Base-by-base conservation (phyloP, 2,888 invertebrate genomes). In the Limnephilus auricula region DNA sequence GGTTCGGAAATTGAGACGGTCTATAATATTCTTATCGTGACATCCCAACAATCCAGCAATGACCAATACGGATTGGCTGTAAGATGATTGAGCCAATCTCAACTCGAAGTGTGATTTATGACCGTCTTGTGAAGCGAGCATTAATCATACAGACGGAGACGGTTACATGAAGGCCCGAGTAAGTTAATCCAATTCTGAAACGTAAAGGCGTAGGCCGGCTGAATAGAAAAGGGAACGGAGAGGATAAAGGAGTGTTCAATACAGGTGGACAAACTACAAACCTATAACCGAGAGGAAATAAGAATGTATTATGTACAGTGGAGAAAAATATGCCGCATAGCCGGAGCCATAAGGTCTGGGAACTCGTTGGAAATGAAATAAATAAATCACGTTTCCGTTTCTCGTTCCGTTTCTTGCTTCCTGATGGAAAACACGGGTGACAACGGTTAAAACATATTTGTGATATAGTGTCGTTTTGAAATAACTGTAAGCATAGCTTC, bases 61-160 rank as follows among this genome's bases (percentile, higher is more conserved):
- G n/a, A n/a, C n/a, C n/a, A n/a, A 40, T 32, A 13, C 34, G 45
- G n/a, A 40, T 37, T 45, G 85, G 40, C 37, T 85, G 85, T n/a
- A 30, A 85, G 85, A 40, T 12, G 85, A n/a, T n/a, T 30, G 85
- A 85, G 85, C 25, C 40, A 85, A 85, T 85, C 85, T 85, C 85
- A 37, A 85, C 15, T 30, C 85, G 85, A 85, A 45, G n/a, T 40
- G 85, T 85, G 85, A 85, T 85, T 85, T 85, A 85, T 85, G 85
- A 45, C 37, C 9, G 40, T 85, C 40, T 45, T 30, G 40, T 85
- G 85, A n/a, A 84, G 45, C 6, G 85, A 85, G 85, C 85, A 85
- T 85, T 40, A 37, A 85, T 85, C 85, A 85, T 31, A 30, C 45
- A n/a, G 40, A 40, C 85, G 85, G 85, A n/a, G 85, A n/a, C 85